These are phyloP conservation scores for Colossoma macropomum DNA, from an alignment of 2,113 vertebrate genomes.

Conservation along the genomic window DNA sequence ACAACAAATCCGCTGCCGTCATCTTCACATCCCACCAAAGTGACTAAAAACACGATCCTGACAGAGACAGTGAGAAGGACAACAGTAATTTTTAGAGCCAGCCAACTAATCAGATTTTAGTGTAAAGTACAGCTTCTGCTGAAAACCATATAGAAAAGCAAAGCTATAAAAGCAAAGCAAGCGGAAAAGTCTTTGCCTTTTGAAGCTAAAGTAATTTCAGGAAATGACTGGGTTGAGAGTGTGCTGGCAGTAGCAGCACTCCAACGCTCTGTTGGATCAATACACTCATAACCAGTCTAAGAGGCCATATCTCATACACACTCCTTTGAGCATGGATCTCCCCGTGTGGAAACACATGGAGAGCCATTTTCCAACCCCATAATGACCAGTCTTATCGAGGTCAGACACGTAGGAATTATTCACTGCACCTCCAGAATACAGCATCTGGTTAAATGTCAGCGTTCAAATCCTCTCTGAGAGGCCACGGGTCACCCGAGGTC, in stretches of 20 bases:
- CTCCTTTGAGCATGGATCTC: background rate
- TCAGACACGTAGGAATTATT: background rate
- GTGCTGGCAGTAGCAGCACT: background rate
- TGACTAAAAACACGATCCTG: background rate
- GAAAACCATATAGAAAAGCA: background rate
- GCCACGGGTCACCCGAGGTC: background rate
- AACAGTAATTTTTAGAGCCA: background rate
- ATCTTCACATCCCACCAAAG: background rate
- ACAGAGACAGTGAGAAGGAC: background rate
- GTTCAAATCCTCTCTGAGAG: background rate
- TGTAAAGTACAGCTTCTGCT: background rate
- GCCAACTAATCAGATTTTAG: background rate
- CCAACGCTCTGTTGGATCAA: background rate
- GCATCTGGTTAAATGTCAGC: conserved; percentile 12
- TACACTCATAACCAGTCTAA: background rate
- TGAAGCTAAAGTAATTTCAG: conserved; percentile 1
- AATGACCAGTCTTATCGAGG: background rate
- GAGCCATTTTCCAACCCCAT: background rate
- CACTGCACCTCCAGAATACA: background rate
- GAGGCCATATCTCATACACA: background rate
- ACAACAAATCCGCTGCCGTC: background rate
- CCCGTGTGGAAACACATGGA: background rate
- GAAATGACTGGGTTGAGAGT: background rate
- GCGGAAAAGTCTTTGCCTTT: background rate
- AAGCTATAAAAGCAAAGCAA: background rate